Evolutionary conservation across 1,140 invertebrate species (phyloP).

Genomic region (Drosophila seguyi): DNA sequence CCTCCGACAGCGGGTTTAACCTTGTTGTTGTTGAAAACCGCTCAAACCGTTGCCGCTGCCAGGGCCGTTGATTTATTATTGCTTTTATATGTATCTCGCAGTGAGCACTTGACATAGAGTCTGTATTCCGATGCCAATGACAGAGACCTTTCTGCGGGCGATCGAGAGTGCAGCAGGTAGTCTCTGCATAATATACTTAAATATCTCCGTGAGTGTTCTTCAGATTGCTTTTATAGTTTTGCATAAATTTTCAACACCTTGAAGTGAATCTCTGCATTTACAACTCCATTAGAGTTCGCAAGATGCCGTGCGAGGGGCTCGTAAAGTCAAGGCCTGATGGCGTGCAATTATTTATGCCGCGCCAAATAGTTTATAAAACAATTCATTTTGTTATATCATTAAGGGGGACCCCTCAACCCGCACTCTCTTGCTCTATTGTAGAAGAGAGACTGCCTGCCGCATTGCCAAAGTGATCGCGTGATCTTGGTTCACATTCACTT

Average conservation of each 20-base stretch:
- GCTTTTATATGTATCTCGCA: constrained; percentile 20
- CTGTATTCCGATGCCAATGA: constrained; percentile 25
- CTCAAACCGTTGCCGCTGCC: constrained; percentile 35
- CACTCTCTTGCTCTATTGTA: neutral
- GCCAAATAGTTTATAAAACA: constrained; percentile 73
- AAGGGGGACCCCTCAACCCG: constrained; percentile 18
- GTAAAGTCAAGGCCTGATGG: constrained; percentile 37
- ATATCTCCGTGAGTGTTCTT: constrained; percentile 9
- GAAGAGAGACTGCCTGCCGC: constrained; percentile 10
- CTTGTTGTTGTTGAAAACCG: constrained; percentile 35
- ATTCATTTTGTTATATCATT: constrained; percentile 81
- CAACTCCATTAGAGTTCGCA: constrained; percentile 41
- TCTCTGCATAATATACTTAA: constrained; percentile 1
- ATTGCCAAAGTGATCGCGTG: constrained; percentile 63
- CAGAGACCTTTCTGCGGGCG: constrained; percentile 18
- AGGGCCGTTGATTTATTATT: constrained; percentile 41
- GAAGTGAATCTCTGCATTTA: constrained; percentile 30
- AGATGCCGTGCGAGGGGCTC: constrained; percentile 43
- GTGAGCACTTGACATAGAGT: constrained; percentile 35
- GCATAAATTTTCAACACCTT: constrained; percentile 56
- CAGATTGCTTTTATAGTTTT: constrained; percentile 16
- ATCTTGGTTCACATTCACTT: constrained; percentile 44
- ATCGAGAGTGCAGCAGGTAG: constrained; percentile 1
- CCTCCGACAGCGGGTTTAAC: constrained; percentile 27
- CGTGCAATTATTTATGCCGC: constrained; percentile 67